Evolutionary conservation across 2,888 invertebrate species (phyloP), one percentile per base, ranked within the genome.

Genomic region (Andrena trimmerana): DNA sequence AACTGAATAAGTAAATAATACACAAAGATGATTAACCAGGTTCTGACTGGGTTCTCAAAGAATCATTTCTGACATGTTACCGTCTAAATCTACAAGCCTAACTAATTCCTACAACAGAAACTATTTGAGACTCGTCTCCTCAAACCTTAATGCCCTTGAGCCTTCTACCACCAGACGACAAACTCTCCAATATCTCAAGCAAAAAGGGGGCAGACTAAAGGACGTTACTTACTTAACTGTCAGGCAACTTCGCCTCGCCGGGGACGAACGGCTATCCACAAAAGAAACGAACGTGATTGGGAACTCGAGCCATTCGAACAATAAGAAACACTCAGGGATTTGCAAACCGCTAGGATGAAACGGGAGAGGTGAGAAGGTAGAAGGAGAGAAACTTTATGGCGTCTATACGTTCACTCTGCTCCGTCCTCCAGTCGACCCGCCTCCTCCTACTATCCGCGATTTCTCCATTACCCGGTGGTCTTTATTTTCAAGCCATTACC

Each of bases 401-500:
- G 54, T 70, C 71, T 79, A 68, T 81, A 76, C 65, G 74, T 63
- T 68, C 27, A 13, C 16, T 36, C 36, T 13, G 27, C 27, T 62
- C 48, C 4, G 48, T 24, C 31, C 67, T 54, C 50, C 42, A 54
- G 16, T 27, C 48, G 48, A 29, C 29, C 36, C n/a, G 27, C 54
- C 24, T 54, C 52, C 54, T 27, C 42, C 57, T 57, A 6, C 59
- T 63, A 59, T 59, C 65, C 65, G 36, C 69, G 75, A 33, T 63
- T 80, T 78, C 75, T 62, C 78, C 81, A 82, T 85, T 87, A 80
- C 57, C 69, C 72, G 75, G 42, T 60, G 76, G 72, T 82, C 89
- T 85, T 89, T 89, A 89, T 89, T 89, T 87, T 87, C 86, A 60
- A 82, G 83, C 86, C 88, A 89, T 89, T 89, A 89, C 87, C 88